Evolutionary conservation across 2,113 vertebrate species (phyloP).

Genomic region (Holacanthus passer): DNA sequence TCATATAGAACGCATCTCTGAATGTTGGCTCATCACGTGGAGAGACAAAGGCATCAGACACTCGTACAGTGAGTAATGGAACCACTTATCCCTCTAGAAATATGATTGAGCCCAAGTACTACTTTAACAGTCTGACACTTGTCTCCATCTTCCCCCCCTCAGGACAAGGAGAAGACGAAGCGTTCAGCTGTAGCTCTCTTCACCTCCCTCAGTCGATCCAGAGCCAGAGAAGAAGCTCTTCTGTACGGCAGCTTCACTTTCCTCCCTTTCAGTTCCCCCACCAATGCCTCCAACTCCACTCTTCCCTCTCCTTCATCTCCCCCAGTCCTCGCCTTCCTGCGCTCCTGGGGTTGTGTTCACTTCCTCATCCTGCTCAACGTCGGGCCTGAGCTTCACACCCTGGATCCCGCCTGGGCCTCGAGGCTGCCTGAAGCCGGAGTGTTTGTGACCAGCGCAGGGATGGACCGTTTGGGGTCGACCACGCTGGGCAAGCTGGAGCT

Average conservation of each 20-base stretch:
- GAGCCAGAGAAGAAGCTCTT: constrained; percentile 80
- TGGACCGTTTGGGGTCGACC: constrained; percentile 72
- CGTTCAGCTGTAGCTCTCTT: constrained; percentile 62
- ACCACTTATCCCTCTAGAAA: background rate
- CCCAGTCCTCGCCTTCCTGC: constrained; percentile 78
- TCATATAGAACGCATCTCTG: constrained; percentile 31
- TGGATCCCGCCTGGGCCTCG: constrained; percentile 70
- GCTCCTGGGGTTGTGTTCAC: constrained; percentile 84
- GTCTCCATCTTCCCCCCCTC: background rate
- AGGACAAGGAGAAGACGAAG: constrained; percentile 38
- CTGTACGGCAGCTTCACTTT: constrained; percentile 78
- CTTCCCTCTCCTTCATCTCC: constrained; percentile 7
- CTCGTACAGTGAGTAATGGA: constrained; percentile 24
- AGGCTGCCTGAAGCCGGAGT: constrained; percentile 74
- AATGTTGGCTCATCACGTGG: background rate
- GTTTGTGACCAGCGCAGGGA: constrained; percentile 77
- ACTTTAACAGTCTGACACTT: background rate
- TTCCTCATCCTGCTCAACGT: constrained; percentile 82
- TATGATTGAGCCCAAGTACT: background rate
- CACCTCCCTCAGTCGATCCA: constrained; percentile 74
- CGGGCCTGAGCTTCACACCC: constrained; percentile 47
- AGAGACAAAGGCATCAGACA: background rate
- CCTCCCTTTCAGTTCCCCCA: constrained; percentile 73
- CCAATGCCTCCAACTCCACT: constrained; percentile 44
- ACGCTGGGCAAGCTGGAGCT: constrained; percentile 71